A percentile compares a stretch with the other conserved stretches of the same genome.
Conservation (phyloP, 2,113 vertebrate species). For the Galeopterus variegatus region DNA sequence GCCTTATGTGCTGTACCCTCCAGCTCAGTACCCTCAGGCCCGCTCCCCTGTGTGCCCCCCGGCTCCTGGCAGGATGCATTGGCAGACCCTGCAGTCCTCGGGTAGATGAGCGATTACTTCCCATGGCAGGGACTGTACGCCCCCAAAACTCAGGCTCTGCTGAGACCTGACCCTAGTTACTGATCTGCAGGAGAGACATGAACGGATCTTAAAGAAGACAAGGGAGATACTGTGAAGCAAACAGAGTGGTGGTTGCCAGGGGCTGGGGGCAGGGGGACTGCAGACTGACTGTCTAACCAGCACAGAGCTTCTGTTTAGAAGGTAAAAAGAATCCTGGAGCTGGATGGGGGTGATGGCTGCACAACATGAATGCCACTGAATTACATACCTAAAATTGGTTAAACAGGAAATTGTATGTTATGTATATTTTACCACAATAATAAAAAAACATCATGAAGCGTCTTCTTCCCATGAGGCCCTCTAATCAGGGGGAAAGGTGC, state of each 20-base stretch:
- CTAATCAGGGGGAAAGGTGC: neutral
- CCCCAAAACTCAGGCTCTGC: neutral
- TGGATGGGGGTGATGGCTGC: neutral
- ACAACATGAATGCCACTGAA: neutral
- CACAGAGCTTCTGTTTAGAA: neutral
- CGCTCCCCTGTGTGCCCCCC: neutral
- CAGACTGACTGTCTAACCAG: neutral
- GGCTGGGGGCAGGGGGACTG: fast-evolving
- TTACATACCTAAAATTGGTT: neutral
- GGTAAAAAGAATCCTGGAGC: neutral
- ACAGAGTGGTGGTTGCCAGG: neutral
- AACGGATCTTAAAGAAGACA: neutral
- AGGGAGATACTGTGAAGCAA: neutral
- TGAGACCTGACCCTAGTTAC: neutral
- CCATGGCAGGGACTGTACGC: neutral
- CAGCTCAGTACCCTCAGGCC: neutral
- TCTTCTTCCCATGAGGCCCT: neutral
- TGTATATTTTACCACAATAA: too few relatives aligned
- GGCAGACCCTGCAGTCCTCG: neutral
- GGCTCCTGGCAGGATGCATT: neutral
- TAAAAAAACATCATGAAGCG: too few relatives aligned
- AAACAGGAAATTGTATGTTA: neutral
- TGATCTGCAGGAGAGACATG: neutral
- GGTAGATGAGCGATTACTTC: neutral
- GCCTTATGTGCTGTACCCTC: neutral